phyloP scores from a whole-genome alignment of 2,113 vertebrate species.

The Ictidomys tridecemlineatus region DNA sequence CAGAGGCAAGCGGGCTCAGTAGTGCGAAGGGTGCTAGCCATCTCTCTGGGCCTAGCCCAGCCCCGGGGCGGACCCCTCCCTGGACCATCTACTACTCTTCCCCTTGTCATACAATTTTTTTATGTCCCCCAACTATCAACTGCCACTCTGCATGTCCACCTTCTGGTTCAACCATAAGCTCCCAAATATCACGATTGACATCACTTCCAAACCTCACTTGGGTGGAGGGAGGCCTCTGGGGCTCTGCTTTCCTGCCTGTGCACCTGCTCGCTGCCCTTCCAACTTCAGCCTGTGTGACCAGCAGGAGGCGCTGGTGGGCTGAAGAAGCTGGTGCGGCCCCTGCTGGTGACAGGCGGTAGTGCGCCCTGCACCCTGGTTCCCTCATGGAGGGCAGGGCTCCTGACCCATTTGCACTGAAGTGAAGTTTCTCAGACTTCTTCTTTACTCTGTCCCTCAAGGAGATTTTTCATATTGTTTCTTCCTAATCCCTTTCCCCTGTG shows the following conservation, averaged over 20 bases:
- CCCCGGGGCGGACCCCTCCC: neutral
- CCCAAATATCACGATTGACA: neutral
- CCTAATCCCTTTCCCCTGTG: neutral
- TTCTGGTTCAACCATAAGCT: neutral
- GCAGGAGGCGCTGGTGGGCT: too few relatives aligned
- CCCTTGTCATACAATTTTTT: neutral
- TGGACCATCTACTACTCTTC: neutral
- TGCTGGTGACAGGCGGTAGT: fast-evolving
- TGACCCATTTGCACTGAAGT: fast-evolving
- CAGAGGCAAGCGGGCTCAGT: neutral
- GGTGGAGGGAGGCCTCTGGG: neutral
- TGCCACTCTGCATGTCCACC: neutral
- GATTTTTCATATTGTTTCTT: too few relatives aligned
- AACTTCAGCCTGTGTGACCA: too few relatives aligned
- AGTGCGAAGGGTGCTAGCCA: fast-evolving
- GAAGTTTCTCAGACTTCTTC: too few relatives aligned
- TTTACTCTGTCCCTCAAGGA: too few relatives aligned
- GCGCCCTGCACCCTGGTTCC: too few relatives aligned
- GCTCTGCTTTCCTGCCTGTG: too few relatives aligned
- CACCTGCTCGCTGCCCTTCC: too few relatives aligned
- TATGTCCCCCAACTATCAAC: neutral
- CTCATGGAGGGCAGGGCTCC: too few relatives aligned
- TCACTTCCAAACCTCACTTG: neutral
- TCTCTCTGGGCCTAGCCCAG: neutral
- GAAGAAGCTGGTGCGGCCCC: too few relatives aligned